These are phyloP conservation scores for Phodopus roborovskii DNA, from an alignment of 2,113 vertebrate genomes.

Conservation along the genomic window DNA sequence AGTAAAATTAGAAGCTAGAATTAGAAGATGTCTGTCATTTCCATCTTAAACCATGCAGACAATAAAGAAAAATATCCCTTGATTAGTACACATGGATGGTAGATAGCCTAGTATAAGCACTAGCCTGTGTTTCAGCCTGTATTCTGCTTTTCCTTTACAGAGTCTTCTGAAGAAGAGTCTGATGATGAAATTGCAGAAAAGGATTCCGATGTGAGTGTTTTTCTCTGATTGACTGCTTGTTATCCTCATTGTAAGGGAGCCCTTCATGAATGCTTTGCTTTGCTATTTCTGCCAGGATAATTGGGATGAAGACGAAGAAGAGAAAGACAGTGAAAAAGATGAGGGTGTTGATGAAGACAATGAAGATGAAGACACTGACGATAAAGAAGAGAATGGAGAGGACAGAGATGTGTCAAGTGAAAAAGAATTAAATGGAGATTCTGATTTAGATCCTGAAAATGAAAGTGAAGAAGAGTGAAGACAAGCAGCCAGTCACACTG, in stretches of 20 bases:
- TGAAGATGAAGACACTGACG: constrained; percentile 81
- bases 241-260: not conserved
- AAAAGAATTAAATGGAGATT: constrained; percentile 95
- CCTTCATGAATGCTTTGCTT: not conserved
- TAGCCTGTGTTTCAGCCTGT: constrained; percentile 10
- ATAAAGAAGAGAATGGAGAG: constrained; percentile 82
- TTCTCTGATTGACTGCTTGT: not conserved
- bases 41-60: not conserved
- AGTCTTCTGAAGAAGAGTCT: constrained; percentile 89
- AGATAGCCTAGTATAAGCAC: not conserved
- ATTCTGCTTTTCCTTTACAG: constrained; percentile 69
- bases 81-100: not conserved
- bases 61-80: not conserved
- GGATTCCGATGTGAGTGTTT: constrained; percentile 89
- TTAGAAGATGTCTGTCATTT: not conserved
- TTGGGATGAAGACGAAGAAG: constrained; percentile 93
- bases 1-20: not conserved
- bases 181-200: constrained; percentile 88
- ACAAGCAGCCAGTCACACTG: constrained; percentile 63
- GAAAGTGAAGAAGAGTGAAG: constrained; percentile 97
- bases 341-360: constrained; percentile 85
- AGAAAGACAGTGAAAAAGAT: constrained; percentile 74
- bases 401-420: constrained; percentile 89
- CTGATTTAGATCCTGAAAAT: constrained; percentile 95
- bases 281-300: constrained; percentile 85